Evolutionary conservation across 2,113 vertebrate genomes (phyloP), one percentile per base, ranked within the genome.

Genomic region (Oreochromis aureus): DNA sequence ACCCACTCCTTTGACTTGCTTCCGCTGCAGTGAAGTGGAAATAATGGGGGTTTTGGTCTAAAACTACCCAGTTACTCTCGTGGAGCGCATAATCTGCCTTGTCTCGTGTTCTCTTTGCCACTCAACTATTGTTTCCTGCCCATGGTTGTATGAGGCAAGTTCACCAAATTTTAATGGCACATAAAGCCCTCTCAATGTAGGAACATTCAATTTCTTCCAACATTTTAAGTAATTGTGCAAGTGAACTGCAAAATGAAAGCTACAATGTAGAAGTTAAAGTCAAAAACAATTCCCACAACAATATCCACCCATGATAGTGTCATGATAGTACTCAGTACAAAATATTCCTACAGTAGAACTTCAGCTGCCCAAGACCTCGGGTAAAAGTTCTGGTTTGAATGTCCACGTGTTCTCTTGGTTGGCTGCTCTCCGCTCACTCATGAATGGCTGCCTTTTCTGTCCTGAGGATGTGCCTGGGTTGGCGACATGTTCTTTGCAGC

Each of bases 1-100:
- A 89, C 90, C 90, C 91, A 90, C 91, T 90, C 88, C 30, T 91
- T 89, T 83, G 91, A 87, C 89, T 73, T 10, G 81, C 61, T 85
- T 91, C 86, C 10, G 18, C 69, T 54, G 34, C 54, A 32, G 39
- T 88, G 83, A 83, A 44, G 86, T 79, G 61, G 84, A 92, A 92
- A 78, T 18, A 58, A 93, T 78, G 80, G 73, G 18, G 22, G 51
- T 81, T 91, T 91, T 56, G 83, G 87, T 83, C 87, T 83, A 79
- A 91, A 94, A 86, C 81, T 86, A 22, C 71, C 53, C 56, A 39
- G 54, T 84, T 87, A 46, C 83, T 84, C 24, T 63, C 4, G 1
- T 8, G 81, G 56, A 85, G 81, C 46, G 54, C 88, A 32, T 46
- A 71, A 59, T 90, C 86, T 80, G 66, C 30, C 63, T 71, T 27